A percentile compares a stretch with the other conserved stretches of the same genome.
phyloP scores from a whole-genome alignment of 2,888 invertebrate species.

The Linnaemya vulpina region DNA sequence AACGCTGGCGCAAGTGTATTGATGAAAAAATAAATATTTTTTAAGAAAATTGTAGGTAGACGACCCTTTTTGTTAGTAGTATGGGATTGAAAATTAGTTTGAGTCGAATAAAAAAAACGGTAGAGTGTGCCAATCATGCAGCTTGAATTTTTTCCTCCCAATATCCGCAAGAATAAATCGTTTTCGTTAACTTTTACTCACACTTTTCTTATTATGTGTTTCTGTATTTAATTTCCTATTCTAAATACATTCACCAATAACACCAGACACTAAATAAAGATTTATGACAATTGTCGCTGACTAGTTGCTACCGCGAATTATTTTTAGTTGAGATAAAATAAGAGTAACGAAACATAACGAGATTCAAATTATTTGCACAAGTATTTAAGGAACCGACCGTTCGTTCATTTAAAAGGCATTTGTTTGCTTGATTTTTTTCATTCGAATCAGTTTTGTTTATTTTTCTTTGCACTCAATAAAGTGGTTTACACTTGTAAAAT shows the following conservation, averaged over 20 bases:
- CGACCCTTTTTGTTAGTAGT: too few species aligned
- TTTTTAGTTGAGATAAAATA: constrained; percentile 19
- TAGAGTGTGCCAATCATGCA: too few species aligned
- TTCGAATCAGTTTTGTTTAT: constrained; percentile 17
- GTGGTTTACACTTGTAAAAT: constrained; percentile 33
- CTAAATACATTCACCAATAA: not conserved
- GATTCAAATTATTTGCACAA: constrained; percentile 43
- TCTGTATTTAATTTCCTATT: not conserved
- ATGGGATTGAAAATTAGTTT: too few species aligned
- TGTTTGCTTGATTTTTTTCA: constrained; percentile 37
- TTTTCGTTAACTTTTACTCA: not conserved
- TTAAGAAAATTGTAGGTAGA: too few species aligned
- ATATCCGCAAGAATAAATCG: not conserved
- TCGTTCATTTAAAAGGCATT: constrained; percentile 55
- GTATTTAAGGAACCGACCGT: constrained; percentile 47
- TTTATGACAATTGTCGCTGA: constrained; percentile 57
- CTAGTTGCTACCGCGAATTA: constrained; percentile 44
- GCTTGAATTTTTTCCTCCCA: not conserved
- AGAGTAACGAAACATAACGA: not conserved
- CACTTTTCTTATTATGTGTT: not conserved
- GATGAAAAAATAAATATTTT: too few species aligned
- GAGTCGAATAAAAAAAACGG: too few species aligned
- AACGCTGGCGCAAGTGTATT: too few species aligned
- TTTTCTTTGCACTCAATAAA: constrained; percentile 31
- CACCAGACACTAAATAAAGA: constrained; percentile 59